phyloP scores from a whole-genome alignment of 2,113 vertebrate species.

The Hymenochirus boettgeri region DNA sequence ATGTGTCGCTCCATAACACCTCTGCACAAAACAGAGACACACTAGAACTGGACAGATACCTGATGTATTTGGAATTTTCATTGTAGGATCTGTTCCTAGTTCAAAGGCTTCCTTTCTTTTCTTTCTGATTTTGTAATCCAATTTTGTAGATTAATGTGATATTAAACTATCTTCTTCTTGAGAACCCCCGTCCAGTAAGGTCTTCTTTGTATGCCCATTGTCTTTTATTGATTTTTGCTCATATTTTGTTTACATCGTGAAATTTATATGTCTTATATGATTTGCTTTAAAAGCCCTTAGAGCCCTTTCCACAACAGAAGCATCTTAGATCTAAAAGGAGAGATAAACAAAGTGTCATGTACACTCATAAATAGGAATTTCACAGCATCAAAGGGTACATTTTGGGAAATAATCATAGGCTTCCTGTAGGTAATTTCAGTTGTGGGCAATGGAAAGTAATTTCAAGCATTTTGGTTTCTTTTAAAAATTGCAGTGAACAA shows the following conservation, averaged over 20 bases:
- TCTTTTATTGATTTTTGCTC: slow-evolving; percentile 61
- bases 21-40: slow-evolving; percentile 94
- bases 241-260: slow-evolving; percentile 80
- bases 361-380: slow-evolving; percentile 35
- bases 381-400: background rate
- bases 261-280: slow-evolving; percentile 38
- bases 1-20: slow-evolving; percentile 72
- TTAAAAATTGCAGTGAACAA: too few species aligned
- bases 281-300: slow-evolving; percentile 59
- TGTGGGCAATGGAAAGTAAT: too few species aligned
- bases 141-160: slow-evolving; percentile 47
- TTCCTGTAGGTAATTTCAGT: too few species aligned
- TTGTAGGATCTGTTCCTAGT: slow-evolving; percentile 68
- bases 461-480: too few species aligned
- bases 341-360: slow-evolving; percentile 43
- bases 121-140: slow-evolving; percentile 52
- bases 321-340: slow-evolving; percentile 73
- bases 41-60: slow-evolving; percentile 90
- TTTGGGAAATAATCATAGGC: too few species aligned
- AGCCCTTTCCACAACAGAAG: slow-evolving; percentile 51
- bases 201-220: slow-evolving; percentile 69
- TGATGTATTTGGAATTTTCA: slow-evolving; percentile 86
- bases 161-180: slow-evolving; percentile 62
- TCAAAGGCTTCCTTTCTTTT: slow-evolving; percentile 49
- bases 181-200: slow-evolving; percentile 62